phyloP scores from a whole-genome alignment of 2,113 vertebrate species.

The Epinephelus moara region DNA sequence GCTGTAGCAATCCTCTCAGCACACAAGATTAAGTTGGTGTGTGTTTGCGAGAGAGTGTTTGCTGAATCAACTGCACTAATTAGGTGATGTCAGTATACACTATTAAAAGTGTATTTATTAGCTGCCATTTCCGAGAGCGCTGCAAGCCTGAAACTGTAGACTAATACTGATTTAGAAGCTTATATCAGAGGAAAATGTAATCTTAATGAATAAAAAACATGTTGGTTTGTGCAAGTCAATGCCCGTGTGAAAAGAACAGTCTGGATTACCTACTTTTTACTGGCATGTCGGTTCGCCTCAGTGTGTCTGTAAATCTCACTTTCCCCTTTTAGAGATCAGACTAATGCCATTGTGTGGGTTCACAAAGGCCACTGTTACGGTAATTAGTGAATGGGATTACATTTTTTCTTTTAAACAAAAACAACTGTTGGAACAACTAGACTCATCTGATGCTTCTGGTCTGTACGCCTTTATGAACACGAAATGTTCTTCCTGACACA shows the following conservation, averaged over 20 bases:
- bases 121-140: not conserved
- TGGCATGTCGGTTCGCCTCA: slow-evolving; percentile 28
- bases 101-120: not conserved
- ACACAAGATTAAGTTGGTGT: slow-evolving; percentile 23
- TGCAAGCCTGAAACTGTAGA: not conserved
- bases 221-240: slow-evolving; percentile 3
- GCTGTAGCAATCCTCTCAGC: slow-evolving; percentile 46
- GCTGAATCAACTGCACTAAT: slow-evolving; percentile 20
- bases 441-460: slow-evolving; percentile 22
- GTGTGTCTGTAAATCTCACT: slow-evolving; percentile 49
- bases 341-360: slow-evolving; percentile 63
- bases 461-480: not conserved
- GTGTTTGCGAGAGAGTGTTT: not conserved
- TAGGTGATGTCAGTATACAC: not conserved
- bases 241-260: slow-evolving; percentile 12
- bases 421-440: slow-evolving; percentile 25
- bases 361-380: slow-evolving; percentile 36
- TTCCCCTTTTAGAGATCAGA: slow-evolving; percentile 63
- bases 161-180: too few species aligned
- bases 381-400: slow-evolving; percentile 42
- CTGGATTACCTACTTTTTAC: slow-evolving; percentile 54
- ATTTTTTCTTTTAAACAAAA: slow-evolving; percentile 39
- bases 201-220: not conserved
- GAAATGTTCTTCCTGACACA: not conserved
- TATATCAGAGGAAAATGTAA: not conserved